phyloP scores from a whole-genome alignment of 2,888 invertebrate genomes.

The Augiades crinisus region DNA sequence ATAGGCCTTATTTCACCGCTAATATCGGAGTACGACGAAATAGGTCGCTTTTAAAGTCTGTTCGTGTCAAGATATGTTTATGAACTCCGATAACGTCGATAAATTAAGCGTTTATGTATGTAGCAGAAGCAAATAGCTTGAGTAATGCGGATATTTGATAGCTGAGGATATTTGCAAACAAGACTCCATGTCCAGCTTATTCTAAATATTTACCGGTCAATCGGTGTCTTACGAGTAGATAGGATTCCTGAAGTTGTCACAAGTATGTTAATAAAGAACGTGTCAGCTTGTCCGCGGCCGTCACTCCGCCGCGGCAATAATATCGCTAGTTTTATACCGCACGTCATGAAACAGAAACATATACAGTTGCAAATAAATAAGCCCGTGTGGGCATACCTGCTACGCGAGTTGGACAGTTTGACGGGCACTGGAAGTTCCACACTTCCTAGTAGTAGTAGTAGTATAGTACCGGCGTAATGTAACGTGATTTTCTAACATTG shows the following conservation, averaged over 20 bases:
- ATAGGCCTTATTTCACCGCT: constrained; percentile 18
- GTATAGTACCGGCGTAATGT: constrained; percentile 48
- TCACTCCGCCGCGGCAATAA: constrained; percentile 53
- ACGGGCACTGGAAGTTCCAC: constrained; percentile 54
- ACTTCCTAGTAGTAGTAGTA: too few species aligned
- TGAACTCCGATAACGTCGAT: background rate
- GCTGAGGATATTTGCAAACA: constrained; percentile 27
- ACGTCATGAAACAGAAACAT: constrained; percentile 16
- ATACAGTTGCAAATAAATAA: constrained; percentile 7
- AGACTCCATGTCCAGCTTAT: too few species aligned
- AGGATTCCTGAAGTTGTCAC: too few species aligned
- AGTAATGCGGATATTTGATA: background rate
- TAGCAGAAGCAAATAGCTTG: background rate
- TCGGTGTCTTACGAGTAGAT: too few species aligned
- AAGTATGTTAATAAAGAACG: constrained; percentile 53
- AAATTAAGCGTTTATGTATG: constrained; percentile 14
- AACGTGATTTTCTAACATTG: constrained; percentile 48
- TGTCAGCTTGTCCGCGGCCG: constrained; percentile 41
- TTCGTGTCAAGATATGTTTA: constrained; percentile 13
- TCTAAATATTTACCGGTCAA: too few species aligned
- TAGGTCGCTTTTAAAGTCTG: background rate
- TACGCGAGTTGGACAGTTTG: constrained; percentile 69
- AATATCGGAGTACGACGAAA: constrained; percentile 6
- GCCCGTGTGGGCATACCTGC: constrained; percentile 45
- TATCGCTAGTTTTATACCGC: constrained; percentile 46